Conservation (phyloP, 2,797 vertebrate genomes). For the Myotis pilosus region DNA sequence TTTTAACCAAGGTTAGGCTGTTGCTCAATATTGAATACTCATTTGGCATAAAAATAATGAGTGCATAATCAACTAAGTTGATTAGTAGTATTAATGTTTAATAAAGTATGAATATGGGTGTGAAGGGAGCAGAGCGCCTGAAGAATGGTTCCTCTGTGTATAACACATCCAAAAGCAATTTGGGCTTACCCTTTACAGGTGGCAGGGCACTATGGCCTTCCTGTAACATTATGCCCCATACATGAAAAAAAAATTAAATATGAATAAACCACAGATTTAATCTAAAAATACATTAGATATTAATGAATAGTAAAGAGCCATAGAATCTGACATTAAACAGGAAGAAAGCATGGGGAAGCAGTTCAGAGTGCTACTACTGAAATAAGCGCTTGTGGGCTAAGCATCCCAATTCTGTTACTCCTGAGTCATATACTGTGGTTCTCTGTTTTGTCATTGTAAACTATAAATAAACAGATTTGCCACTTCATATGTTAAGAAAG, state of each 20-base stretch:
- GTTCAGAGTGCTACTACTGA: background rate
- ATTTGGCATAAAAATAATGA: background rate
- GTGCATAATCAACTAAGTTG: background rate
- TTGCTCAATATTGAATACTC: background rate
- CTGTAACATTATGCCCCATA: too few relatives aligned
- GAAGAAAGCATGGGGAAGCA: background rate
- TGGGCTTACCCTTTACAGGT: too few relatives aligned
- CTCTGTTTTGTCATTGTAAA: background rate
- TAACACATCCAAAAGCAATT: too few relatives aligned
- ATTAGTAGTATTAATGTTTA: background rate
- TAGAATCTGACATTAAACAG: background rate
- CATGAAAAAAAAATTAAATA: background rate
- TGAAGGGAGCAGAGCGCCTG: too few relatives aligned
- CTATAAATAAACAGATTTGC: background rate
- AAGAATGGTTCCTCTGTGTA: too few relatives aligned
- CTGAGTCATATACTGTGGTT: background rate
- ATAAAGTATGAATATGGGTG: background rate
- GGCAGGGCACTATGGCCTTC: too few relatives aligned
- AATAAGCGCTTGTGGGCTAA: background rate
- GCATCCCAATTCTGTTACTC: background rate
- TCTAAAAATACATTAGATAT: background rate
- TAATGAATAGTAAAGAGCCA: background rate
- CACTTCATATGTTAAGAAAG: background rate
- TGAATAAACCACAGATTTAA: background rate
- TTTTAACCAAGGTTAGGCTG: background rate